These are phyloP conservation scores for Yasuhikotakia modesta DNA, from an alignment of 2,797 vertebrate genomes.

Conservation along the genomic window DNA sequence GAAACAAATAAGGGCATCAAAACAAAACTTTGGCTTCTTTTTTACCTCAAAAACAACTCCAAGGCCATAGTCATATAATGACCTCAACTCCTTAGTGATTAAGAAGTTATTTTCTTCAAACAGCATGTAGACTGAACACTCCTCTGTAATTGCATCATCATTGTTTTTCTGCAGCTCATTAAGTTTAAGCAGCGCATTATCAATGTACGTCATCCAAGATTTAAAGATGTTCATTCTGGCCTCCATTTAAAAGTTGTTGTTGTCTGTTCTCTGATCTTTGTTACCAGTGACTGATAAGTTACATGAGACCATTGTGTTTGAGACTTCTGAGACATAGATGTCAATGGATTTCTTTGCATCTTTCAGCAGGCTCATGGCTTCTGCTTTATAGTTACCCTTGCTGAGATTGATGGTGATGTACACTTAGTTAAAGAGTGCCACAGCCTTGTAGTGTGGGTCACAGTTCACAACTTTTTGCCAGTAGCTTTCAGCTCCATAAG, in stretches of 20 bases:
- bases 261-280: conserved; percentile 30
- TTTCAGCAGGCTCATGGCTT: conserved; percentile 39
- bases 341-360: conserved; percentile 28
- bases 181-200: conserved; percentile 37
- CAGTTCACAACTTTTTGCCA: conserved; percentile 43
- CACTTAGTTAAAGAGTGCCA: conserved; percentile 58
- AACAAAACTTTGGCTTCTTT: conserved; percentile 53
- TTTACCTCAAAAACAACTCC: conserved; percentile 57
- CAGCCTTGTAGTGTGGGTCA: conserved; percentile 53
- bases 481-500: conserved; percentile 48
- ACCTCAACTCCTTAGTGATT: conserved; percentile 46
- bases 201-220: conserved; percentile 43
- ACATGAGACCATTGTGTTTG: conserved; percentile 51
- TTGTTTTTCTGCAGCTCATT: conserved; percentile 44
- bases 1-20: conserved; percentile 49
- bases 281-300: conserved; percentile 40
- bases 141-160: conserved; percentile 41
- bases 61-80: conserved; percentile 55
- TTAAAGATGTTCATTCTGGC: conserved; percentile 53
- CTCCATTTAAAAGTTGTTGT: conserved; percentile 54
- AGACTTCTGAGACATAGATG: conserved; percentile 45
- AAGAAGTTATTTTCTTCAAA: conserved; percentile 35
- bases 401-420: conserved; percentile 55
- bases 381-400: conserved; percentile 38
- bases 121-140: conserved; percentile 42